These are phyloP conservation scores for Zophobas atratus DNA, from an alignment of 1,140 invertebrate species.

Conservation along the genomic window DNA sequence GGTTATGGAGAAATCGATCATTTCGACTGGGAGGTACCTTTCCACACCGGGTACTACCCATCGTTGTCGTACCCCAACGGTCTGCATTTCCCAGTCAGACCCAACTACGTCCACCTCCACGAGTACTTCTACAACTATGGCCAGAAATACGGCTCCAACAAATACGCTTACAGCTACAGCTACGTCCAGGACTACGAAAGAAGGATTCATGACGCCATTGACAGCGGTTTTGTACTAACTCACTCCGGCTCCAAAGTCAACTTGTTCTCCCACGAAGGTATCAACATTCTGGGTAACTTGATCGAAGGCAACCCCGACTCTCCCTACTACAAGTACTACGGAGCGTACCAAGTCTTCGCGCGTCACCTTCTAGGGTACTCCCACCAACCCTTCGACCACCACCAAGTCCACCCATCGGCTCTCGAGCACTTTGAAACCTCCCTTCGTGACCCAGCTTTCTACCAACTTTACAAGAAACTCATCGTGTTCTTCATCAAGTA, in stretches of 20 bases:
- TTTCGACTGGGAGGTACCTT: conserved; percentile 71
- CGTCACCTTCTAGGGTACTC: conserved; percentile 74
- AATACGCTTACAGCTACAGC: conserved; percentile 51
- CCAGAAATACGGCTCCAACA: conserved; percentile 58
- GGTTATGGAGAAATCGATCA: conserved; percentile 74
- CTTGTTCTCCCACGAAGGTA: conserved; percentile 69
- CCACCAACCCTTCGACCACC: conserved; percentile 55
- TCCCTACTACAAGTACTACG: conserved; percentile 77
- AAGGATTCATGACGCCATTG: conserved; percentile 69
- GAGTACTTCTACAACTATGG: conserved; percentile 66
- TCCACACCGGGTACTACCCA: conserved; percentile 76
- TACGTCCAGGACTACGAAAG: conserved; percentile 63
- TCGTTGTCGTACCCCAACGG: conserved; percentile 78
- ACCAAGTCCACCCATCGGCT: conserved; percentile 64
- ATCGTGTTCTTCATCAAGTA: conserved; percentile 68
- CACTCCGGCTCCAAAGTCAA: conserved; percentile 69
- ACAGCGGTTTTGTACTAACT: conserved; percentile 67
- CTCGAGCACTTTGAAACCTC: conserved; percentile 73
- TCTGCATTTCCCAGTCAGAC: conserved; percentile 74
- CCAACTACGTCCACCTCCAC: conserved; percentile 67
- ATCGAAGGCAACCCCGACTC: conserved; percentile 79
- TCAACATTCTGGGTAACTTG: conserved; percentile 77
- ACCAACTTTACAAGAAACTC: conserved; percentile 74
- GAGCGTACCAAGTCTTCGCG: conserved; percentile 72
- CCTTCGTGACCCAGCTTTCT: conserved; percentile 79